Conservation (phyloP, 2,888 invertebrate genomes). For the Chrysodeixis includens region DNA sequence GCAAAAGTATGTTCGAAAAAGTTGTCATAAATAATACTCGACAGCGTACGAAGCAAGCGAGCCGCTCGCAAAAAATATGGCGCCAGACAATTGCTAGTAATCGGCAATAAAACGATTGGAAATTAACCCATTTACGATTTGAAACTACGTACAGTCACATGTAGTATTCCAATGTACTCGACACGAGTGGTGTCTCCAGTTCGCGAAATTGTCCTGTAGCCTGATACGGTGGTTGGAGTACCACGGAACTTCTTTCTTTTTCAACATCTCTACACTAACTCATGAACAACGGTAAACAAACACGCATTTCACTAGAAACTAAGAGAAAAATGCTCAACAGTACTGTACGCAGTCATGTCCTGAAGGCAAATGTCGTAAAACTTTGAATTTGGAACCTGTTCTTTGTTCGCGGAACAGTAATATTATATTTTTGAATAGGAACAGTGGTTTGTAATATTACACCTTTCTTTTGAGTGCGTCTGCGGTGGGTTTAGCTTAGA, state of each 20-base stretch:
- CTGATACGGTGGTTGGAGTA: conserved; percentile 80
- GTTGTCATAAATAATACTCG: not conserved
- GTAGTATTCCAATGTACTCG: conserved; percentile 82
- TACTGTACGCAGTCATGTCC: conserved; percentile 62
- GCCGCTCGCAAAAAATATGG: conserved; percentile 10
- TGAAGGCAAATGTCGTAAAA: conserved; percentile 70
- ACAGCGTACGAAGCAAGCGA: not conserved
- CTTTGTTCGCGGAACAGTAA: conserved; percentile 53
- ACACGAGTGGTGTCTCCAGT: conserved; percentile 77
- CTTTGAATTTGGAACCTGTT: conserved; percentile 73
- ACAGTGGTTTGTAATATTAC: conserved; percentile 67
- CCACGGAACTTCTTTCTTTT: conserved; percentile 85
- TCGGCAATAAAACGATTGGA: conserved; percentile 34
- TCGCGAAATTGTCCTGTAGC: conserved; percentile 78
- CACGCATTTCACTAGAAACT: conserved; percentile 59
- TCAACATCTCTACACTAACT: conserved; percentile 78
- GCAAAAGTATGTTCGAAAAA: not conserved
- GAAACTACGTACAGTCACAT: conserved; percentile 81
- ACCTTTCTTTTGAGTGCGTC: conserved; percentile 67
- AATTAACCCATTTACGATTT: conserved; percentile 40
- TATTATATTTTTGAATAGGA: conserved; percentile 46
- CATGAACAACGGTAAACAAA: conserved; percentile 50
- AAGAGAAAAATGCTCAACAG: conserved; percentile 41
- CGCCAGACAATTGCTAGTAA: conserved; percentile 23
- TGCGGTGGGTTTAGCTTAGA: conserved; percentile 58